A percentile compares a stretch with the other conserved stretches of the same genome.
Conservation (phyloP, 2,888 invertebrate genomes). For the Mylabris sibirica region DNA sequence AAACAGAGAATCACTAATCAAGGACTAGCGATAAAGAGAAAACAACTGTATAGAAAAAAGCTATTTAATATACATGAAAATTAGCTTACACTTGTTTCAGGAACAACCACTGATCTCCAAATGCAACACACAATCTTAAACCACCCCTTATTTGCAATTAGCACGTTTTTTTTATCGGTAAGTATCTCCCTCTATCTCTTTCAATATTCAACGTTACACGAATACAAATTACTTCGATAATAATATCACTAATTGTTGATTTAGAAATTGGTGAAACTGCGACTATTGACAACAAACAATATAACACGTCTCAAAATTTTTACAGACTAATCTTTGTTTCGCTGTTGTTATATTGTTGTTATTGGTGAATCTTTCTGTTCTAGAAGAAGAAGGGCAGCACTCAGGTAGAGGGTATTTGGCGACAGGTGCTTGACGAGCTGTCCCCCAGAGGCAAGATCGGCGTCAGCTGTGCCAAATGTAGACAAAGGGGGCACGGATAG, state of each 20-base stretch:
- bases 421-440: constrained; percentile 42
- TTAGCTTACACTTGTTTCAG: neutral
- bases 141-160: constrained; percentile 12
- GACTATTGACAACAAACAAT: neutral
- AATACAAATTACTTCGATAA: neutral
- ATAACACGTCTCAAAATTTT: constrained; percentile 2
- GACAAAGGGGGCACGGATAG: constrained; percentile 19
- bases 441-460: constrained; percentile 36
- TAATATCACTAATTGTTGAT: neutral
- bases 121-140: neutral
- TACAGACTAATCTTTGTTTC: neutral
- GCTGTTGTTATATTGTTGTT: neutral
- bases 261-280: neutral
- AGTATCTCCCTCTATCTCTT: neutral
- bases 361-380: constrained; percentile 7
- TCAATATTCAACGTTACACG: constrained; percentile 3
- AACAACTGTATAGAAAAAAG: neutral
- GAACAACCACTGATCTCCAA: neutral
- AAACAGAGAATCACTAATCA: neutral
- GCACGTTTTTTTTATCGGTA: neutral
- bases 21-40: neutral
- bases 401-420: constrained; percentile 29
- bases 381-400: constrained; percentile 12
- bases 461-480: constrained; percentile 41
- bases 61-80: neutral